phyloP scores from a whole-genome alignment of 2,113 vertebrate genomes.

The Charina bottae region DNA sequence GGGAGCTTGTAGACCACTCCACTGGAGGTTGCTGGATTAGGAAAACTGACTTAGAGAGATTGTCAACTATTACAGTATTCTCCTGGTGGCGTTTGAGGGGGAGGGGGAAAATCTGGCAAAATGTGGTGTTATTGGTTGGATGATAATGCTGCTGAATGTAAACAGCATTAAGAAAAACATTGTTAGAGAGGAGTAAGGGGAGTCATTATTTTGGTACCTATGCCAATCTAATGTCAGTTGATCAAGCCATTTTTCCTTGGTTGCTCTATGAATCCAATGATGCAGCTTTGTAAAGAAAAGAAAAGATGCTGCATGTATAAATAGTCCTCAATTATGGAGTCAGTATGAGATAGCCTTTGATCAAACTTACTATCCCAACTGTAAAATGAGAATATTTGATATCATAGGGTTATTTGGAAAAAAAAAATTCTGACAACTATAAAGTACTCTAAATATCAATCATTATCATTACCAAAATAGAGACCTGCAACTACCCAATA shows the following conservation, averaged over 20 bases:
- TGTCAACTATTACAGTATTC: constrained; percentile 7
- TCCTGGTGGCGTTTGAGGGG: not conserved
- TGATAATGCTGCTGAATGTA: accelerated
- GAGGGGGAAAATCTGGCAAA: not conserved
- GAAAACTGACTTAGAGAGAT: not conserved
- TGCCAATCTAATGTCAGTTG: constrained; percentile 6
- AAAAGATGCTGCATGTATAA: not conserved
- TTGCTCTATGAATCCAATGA: not conserved
- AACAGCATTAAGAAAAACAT: not conserved
- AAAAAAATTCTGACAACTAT: not conserved
- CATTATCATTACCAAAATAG: not conserved
- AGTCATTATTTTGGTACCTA: not conserved
- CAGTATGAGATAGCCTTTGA: not conserved
- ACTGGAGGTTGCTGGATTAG: too few species aligned
- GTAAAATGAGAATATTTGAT: not conserved
- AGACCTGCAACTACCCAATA: not conserved
- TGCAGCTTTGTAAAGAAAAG: not conserved
- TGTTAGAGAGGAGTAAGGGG: not conserved
- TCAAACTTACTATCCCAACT: not conserved
- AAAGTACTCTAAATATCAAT: not conserved
- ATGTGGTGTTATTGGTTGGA: not conserved
- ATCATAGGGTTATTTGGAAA: not conserved
- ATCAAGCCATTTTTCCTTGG: constrained; percentile 27
- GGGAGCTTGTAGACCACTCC: too few species aligned
- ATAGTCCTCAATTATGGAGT: not conserved